Base-by-base conservation (phyloP, 2,888 invertebrate genomes). In the Drosophila macrospina region DNA sequence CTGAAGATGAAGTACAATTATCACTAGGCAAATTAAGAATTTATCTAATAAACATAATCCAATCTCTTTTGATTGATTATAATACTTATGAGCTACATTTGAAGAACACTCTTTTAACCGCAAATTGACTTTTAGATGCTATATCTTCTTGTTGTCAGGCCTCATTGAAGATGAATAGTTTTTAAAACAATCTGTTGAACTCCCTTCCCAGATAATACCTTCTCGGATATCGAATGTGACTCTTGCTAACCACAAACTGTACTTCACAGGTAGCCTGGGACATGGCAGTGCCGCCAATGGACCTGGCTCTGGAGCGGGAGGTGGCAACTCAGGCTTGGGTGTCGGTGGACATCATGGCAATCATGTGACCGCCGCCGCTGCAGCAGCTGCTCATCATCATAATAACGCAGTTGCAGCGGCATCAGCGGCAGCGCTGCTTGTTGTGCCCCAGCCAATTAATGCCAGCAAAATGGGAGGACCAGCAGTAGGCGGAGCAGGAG, bases 371-470 rank as follows among this genome's bases (percentile, higher is more conserved):
- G 93, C 84, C 37, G 78, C 81, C 24, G 78, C 78, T 15, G 86
- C 86, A 15, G 82, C 88, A 16, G 81, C 81, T 44, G 82, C 83
- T 39, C 91, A 91, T 76, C 91, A 91, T 83, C 93, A 93, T 86
- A 93, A 93, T 76, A 92, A 93, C 77, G 93, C 93, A 68, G 93
- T 93, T 75, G 94, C 94, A 79, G 93, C 93, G 69, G 93, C 93
- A 69, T 94, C 94, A 78, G 82, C 90, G 79, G 82, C 90, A 57
- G 94, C 95, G 51, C 94, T 97, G 85, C 94, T 98, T 78, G 97
- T 98, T 76, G 97, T 98, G 13, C 98, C 98, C 5, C 98, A 98
- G 90, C 97, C 97, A 15, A 94, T 96, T 63, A 96, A 96, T 91
- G 96, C 94, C 64, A 93, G 94, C 60, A 94, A 94, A 91, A 94